Conservation (phyloP, 2,888 invertebrate species). For the Neria commutata region DNA sequence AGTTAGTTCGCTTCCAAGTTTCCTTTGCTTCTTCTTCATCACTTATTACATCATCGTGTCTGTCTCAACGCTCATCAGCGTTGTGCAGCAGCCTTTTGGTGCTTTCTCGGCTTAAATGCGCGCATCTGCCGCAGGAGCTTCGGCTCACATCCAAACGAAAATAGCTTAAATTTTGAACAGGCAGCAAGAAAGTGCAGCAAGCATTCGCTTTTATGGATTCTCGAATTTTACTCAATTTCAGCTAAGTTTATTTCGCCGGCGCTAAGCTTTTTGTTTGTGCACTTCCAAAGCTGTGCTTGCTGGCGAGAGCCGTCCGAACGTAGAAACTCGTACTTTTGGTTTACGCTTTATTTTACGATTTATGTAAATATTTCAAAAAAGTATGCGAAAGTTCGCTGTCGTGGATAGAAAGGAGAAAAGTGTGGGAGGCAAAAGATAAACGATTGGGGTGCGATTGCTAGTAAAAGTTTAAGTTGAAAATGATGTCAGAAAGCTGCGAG, state of each 20-base stretch:
- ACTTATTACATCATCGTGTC: too few relatives aligned
- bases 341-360: background rate
- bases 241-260: background rate
- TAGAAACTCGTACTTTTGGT: too few relatives aligned
- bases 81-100: background rate
- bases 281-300: background rate
- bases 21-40: too few relatives aligned
- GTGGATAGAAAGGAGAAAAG: too few relatives aligned
- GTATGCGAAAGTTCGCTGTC: background rate
- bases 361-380: background rate
- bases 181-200: conserved; percentile 23
- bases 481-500: too few relatives aligned
- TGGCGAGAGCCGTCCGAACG: too few relatives aligned
- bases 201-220: background rate
- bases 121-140: conserved; percentile 17
- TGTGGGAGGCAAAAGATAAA: too few relatives aligned
- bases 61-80: background rate
- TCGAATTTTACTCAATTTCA: background rate
- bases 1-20: too few relatives aligned
- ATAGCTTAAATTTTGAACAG: conserved; percentile 52
- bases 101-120: background rate
- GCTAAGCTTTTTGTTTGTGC: too few relatives aligned
- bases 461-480: too few relatives aligned
- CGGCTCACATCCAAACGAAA: conserved; percentile 54
- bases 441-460: too few relatives aligned